These are phyloP conservation scores for Oxytorus armatus DNA, from an alignment of 2,888 invertebrate genomes.

Conservation along the genomic window DNA sequence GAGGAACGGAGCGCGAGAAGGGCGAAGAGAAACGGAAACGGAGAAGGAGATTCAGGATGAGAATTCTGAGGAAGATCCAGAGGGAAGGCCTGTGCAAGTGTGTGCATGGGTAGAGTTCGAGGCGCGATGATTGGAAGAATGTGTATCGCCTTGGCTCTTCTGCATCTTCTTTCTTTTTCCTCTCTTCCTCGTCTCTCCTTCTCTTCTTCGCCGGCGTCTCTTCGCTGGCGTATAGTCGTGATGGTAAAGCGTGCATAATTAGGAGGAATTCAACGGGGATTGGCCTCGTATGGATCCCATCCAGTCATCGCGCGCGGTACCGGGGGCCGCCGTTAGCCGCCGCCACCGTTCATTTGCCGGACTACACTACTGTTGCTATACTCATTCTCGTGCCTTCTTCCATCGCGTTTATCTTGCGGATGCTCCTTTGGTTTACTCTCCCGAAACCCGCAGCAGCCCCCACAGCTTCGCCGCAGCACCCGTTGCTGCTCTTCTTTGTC, in stretches of 20 bases:
- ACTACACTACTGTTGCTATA: slow-evolving; percentile 32
- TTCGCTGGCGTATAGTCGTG: slow-evolving; percentile 72
- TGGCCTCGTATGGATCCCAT: slow-evolving; percentile 82
- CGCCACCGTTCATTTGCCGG: slow-evolving; percentile 33
- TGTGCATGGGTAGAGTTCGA: slow-evolving; percentile 58
- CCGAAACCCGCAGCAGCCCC: not conserved
- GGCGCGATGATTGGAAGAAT: slow-evolving; percentile 70
- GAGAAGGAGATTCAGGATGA: slow-evolving; percentile 46
- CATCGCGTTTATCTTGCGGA: slow-evolving; percentile 36
- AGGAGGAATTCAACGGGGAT: slow-evolving; percentile 83
- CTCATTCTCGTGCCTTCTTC: slow-evolving; percentile 40
- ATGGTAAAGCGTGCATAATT: slow-evolving; percentile 84
- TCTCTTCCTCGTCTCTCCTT: slow-evolving; percentile 48
- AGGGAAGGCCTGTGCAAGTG: slow-evolving; percentile 50
- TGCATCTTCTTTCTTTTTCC: slow-evolving; percentile 45
- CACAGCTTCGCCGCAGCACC: slow-evolving; percentile 21
- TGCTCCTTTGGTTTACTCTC: slow-evolving; percentile 21
- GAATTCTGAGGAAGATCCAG: slow-evolving; percentile 56
- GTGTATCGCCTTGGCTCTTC: slow-evolving; percentile 62
- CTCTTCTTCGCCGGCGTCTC: slow-evolving; percentile 55
- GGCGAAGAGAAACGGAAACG: slow-evolving; percentile 9
- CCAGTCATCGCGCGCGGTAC: slow-evolving; percentile 78
- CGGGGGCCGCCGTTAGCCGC: slow-evolving; percentile 40
- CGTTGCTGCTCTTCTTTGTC: slow-evolving; percentile 80
- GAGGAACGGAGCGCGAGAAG: slow-evolving; percentile 36